Conservation (phyloP, 2,888 invertebrate species). For the Harpalus rubripes region DNA sequence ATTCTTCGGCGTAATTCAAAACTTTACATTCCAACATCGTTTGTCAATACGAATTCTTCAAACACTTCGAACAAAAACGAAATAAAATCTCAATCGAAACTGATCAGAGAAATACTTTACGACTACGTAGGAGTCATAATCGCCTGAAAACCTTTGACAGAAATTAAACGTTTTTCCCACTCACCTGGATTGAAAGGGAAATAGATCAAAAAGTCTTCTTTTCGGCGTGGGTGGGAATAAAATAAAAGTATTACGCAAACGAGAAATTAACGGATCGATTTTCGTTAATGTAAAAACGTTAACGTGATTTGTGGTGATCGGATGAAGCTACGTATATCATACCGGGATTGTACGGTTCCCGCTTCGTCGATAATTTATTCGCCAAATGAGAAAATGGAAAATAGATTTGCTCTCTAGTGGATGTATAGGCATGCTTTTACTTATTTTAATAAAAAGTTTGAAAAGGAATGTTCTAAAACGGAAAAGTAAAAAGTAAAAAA, state of each 20-base stretch:
- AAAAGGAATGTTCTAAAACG: no score
- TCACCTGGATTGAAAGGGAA: constrained; percentile 25
- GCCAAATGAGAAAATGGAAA: constrained; percentile 37
- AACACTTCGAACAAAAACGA: constrained; percentile 26
- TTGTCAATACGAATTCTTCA: constrained; percentile 12
- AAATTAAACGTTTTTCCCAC: constrained; percentile 12
- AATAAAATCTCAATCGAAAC: constrained; percentile 39
- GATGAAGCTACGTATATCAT: constrained; percentile 33
- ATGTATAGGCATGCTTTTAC: background rate
- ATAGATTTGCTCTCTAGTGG: constrained; percentile 27
- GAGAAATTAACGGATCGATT: constrained; percentile 29
- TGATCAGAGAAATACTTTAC: constrained; percentile 13
- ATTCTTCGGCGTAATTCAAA: background rate
- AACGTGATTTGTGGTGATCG: constrained; percentile 45
- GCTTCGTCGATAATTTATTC: constrained; percentile 32
- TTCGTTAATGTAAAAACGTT: constrained; percentile 38
- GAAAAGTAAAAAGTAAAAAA: no score
- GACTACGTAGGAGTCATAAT: constrained; percentile 14
- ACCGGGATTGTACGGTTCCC: constrained; percentile 21
- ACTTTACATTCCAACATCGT: background rate
- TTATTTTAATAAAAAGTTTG: background rate
- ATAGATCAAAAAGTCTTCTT: constrained; percentile 39
- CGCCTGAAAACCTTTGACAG: background rate
- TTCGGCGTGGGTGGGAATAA: constrained; percentile 3
- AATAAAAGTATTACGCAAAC: constrained; percentile 33